Base-by-base conservation (phyloP, 2,113 vertebrate genomes). In the Elephantulus edwardii region DNA sequence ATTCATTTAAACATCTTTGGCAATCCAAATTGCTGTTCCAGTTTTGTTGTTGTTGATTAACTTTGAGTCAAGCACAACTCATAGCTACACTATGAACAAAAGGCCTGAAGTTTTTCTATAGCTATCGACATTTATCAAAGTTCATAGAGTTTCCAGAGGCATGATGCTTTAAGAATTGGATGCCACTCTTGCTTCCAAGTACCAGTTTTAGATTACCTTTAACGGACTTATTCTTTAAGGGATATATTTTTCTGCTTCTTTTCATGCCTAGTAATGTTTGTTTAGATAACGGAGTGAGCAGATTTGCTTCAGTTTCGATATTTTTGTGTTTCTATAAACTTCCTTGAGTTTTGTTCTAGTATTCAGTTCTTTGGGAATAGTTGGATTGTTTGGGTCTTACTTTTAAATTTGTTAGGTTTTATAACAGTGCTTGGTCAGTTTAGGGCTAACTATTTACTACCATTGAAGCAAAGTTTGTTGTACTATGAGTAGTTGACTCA, bases 391-490 rank as follows among this genome's bases (percentile, higher is more conserved):
- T n/a, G 44, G 33, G 64, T 64, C 26, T 90, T 33, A 60, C 60
- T 76, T 86, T 80, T 44, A 85, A 85, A 60, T 90, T 60, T 70
- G 24, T 24, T 90, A 52, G 46, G n/a, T 72, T 82, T 38, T 26
- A 48, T 12, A 89, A 33, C 12, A 56, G 54, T 56, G 28, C 13
- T 82, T 56, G n/a, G 22, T 86, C 26, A 35, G 16, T 35, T 60
- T 70, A 62, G 16, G 30, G 83, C 10, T 52, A 46, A 82, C 58
- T 71, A 28, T 46, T 90, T 42, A 33, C 71, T 16, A 64, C 17
- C 52, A 6, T 28, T 50, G 46, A 56, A 30, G 22, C 12, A 70
- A 64, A 42, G 40, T 6, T 30, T 82, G 52, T 86, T 60, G 35
- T 52, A 52, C 28, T 62, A 35, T 50, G n/a, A n/a, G n/a, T n/a